Evolutionary conservation across 1,140 invertebrate genomes (phyloP), one percentile per base, ranked within the genome.

Genomic region (Bombus confusus): DNA sequence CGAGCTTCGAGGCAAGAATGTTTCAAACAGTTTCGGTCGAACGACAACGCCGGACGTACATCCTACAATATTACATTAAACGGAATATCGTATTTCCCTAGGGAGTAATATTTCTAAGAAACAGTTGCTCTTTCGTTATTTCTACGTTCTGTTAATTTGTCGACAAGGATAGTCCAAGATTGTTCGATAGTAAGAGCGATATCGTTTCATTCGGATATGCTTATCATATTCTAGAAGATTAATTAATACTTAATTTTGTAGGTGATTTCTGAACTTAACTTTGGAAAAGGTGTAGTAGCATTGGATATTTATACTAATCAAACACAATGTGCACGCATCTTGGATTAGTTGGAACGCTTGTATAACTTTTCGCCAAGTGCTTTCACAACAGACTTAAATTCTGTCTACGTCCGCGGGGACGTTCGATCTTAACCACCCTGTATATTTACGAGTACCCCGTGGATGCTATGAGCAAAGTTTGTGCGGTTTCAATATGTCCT

Each of bases 401-500:
- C 6, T n/a, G 4, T 25, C 34, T 73, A 69, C 25, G 71, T 59
- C 52, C 64, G 37, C 34, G 34, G n/a, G 57, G 43, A 73, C 82
- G 39, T 86, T 86, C 81, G 83, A 86, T 75, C 41, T 64, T 31
- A 86, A 71, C 57, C 80, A 90, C 86, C 88, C 88, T 86, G 85
- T 88, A 90, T 90, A 91, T 89, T 89, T 92, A 87, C 88, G 78
- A 91, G 85, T 80, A 86, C 59, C 86, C 87, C 86, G 87, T 59
- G 80, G 77, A 91, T 87, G 87, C 86, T 93, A 93, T 91, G 92
- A 93, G 89, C 88, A 92, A 93, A 93, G 92, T 93, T 93, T 91
- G 77, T 93, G 92, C 90, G 92, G 93, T 93, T 93, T 93, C 92
- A 92, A 92, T 93, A 93, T 92, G 91, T 91, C 91, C 91, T 89